Evolutionary conservation across 2,888 invertebrate species (phyloP).

Genomic region (Stenoptilia bipunctidactyla): DNA sequence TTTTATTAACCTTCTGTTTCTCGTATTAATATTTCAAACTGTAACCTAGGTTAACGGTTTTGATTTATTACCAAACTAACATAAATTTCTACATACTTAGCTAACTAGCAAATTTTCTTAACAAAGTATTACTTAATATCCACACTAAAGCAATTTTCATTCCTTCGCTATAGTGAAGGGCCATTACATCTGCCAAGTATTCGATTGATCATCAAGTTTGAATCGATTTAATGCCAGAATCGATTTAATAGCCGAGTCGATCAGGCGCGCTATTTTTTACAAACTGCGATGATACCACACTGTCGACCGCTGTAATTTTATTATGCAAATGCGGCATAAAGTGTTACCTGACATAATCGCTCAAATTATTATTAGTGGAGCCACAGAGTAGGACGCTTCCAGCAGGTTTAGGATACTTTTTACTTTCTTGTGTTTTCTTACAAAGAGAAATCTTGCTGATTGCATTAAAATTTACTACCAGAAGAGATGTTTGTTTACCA

Average conservation of each 20-base stretch:
- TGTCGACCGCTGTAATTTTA: conserved; percentile 51
- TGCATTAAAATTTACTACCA: too few species aligned
- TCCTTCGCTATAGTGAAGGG: conserved; percentile 8
- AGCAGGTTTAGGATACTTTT: too few species aligned
- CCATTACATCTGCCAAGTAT: conserved; percentile 18
- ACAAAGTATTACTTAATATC: too few species aligned
- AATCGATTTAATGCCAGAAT: conserved; percentile 43
- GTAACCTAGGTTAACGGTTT: too few species aligned
- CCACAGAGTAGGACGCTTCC: neutral
- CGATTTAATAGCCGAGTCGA: conserved; percentile 39
- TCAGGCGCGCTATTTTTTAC: conserved; percentile 32
- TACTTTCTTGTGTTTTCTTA: too few species aligned
- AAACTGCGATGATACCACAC: conserved; percentile 29
- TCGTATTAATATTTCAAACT: too few species aligned
- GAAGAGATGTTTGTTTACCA: too few species aligned
- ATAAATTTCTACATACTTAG: too few species aligned
- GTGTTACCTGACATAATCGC: conserved; percentile 62
- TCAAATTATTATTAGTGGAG: conserved; percentile 38
- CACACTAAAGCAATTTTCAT: neutral
- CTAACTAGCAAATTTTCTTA: too few species aligned
- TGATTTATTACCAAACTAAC: too few species aligned
- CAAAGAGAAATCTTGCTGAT: too few species aligned
- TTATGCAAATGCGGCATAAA: conserved; percentile 66
- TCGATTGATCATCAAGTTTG: conserved; percentile 37
- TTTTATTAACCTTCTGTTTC: too few species aligned